phyloP scores from a whole-genome alignment of 2,113 vertebrate species.

The Antidorcas marsupialis region DNA sequence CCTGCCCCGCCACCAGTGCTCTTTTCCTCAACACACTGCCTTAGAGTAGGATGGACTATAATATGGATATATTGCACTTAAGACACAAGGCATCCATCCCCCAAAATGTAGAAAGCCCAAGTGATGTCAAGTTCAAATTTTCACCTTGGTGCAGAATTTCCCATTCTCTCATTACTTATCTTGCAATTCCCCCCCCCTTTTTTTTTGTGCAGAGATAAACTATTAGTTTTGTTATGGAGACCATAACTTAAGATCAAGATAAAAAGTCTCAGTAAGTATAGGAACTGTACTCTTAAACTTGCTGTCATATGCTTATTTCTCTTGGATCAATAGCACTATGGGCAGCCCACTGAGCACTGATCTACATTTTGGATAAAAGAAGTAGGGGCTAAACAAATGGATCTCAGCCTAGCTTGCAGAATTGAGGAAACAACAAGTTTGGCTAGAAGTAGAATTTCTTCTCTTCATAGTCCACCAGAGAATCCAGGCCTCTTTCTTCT shows the following conservation, averaged over 20 bases:
- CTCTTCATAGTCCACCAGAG: neutral
- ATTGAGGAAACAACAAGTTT: neutral
- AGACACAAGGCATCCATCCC: neutral
- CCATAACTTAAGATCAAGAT: neutral
- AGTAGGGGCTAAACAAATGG: neutral
- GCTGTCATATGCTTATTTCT: neutral
- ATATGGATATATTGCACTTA: neutral
- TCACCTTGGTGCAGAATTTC: neutral
- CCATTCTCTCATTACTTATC: neutral
- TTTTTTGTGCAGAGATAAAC: neutral
- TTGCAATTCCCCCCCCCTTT: neutral
- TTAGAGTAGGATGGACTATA: too few species aligned
- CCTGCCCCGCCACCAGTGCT: fast-evolving
- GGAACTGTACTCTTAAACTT: neutral
- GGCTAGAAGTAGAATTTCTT: neutral
- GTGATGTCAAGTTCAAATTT: neutral
- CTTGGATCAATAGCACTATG: neutral
- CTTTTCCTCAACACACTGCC: neutral
- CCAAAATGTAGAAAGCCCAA: neutral
- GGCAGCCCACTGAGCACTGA: neutral
- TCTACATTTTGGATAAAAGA: neutral
- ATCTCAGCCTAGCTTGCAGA: neutral
- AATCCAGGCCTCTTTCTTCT: neutral
- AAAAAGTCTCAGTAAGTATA: neutral
- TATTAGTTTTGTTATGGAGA: neutral